Percentiles rank a stretch among this genome's conserved stretches.
phyloP scores from a whole-genome alignment of 2,888 invertebrate species.

The Synanthedon andrenaeformis region DNA sequence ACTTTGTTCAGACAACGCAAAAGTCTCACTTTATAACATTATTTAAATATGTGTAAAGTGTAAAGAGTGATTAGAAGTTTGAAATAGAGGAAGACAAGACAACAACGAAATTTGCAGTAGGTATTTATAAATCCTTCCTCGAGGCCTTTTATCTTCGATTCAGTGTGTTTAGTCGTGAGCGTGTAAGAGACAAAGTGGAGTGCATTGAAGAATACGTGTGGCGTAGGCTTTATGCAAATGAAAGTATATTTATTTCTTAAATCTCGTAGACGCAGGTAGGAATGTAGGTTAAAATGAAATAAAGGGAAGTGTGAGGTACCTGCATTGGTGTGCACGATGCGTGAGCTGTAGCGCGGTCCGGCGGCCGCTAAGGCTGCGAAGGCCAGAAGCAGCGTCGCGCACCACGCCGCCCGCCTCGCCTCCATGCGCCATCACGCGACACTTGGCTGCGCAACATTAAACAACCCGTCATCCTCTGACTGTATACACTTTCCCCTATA shows the following conservation, averaged over 20 bases:
- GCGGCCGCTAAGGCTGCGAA: slow-evolving; percentile 37
- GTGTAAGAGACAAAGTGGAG: too few species aligned
- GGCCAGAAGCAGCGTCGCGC: slow-evolving; percentile 50
- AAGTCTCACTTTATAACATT: too few species aligned
- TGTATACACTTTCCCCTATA: not conserved
- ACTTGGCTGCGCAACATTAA: slow-evolving; percentile 23
- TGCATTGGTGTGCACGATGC: slow-evolving; percentile 84
- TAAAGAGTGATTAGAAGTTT: too few species aligned
- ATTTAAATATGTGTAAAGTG: too few species aligned
- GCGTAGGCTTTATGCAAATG: too few species aligned
- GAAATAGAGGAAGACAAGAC: too few species aligned
- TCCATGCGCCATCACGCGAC: slow-evolving; percentile 69
- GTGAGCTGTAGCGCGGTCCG: slow-evolving; percentile 79
- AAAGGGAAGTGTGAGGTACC: slow-evolving; percentile 38
- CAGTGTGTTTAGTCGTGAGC: too few species aligned
- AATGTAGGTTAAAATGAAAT: slow-evolving; percentile 5
- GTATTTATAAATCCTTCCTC: too few species aligned
- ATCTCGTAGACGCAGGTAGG: slow-evolving; percentile 11
- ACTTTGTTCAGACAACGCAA: too few species aligned
- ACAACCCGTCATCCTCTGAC: not conserved
- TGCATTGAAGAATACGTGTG: too few species aligned
- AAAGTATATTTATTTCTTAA: slow-evolving; percentile 13
- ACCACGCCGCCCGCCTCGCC: slow-evolving; percentile 55
- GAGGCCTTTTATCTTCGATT: too few species aligned
- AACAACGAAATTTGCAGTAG: too few species aligned